Evolutionary conservation across 53 echinoderm and acorn worm genomes (phyloP).

Genomic region (Zoroaster sp.): DNA sequence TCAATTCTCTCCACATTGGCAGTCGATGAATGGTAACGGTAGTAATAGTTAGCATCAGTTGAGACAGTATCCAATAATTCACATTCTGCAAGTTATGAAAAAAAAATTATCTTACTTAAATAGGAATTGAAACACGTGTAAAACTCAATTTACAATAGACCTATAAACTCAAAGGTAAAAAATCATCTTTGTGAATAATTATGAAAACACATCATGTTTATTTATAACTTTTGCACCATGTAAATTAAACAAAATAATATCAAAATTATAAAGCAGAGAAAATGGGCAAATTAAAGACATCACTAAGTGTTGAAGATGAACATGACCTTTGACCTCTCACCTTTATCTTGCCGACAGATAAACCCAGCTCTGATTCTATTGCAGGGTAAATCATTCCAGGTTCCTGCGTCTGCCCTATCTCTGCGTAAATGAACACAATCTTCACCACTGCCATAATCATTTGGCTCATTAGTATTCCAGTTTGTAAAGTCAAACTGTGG

Average conservation of each 20-base stretch:
- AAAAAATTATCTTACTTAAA: too few relatives aligned
- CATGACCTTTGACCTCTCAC: constrained; percentile 47
- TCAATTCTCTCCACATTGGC: constrained; percentile 51
- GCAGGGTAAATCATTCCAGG: constrained; percentile 83
- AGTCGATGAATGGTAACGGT: constrained; percentile 65
- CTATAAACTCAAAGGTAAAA: too few relatives aligned
- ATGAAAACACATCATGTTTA: too few relatives aligned
- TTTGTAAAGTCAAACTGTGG: constrained; percentile 75
- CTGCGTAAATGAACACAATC: constrained; percentile 76
- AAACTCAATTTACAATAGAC: too few relatives aligned
- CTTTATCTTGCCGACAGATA: constrained; percentile 76
- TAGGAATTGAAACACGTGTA: too few relatives aligned
- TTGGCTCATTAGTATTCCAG: constrained; percentile 80
- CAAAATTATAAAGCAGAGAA: too few relatives aligned
- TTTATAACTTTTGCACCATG: not conserved
- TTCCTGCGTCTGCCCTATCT: constrained; percentile 59
- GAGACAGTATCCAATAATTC: constrained; percentile 1
- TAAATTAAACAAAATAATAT: not conserved
- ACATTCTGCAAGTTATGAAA: constrained; percentile 9
- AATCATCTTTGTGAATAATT: too few relatives aligned
- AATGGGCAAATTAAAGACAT: too few relatives aligned
- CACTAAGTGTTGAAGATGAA: not conserved
- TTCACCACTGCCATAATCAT: constrained; percentile 65
- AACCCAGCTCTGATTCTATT: constrained; percentile 1
- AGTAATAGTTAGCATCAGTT: constrained; percentile 54